Evolutionary conservation across 2,888 invertebrate genomes (phyloP).

Genomic region (Rhodophaea formosa): DNA sequence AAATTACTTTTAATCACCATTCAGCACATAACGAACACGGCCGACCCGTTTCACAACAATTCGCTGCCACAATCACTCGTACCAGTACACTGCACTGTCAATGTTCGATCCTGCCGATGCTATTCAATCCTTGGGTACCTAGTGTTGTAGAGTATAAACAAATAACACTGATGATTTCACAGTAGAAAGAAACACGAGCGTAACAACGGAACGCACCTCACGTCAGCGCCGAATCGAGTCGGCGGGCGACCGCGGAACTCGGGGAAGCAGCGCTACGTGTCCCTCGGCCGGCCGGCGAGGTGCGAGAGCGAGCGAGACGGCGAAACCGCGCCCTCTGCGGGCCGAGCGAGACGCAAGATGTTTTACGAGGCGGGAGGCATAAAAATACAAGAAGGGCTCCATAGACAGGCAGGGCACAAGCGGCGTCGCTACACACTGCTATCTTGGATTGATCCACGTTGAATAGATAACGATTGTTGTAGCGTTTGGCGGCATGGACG

Average conservation of each 20-base stretch:
- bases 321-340: constrained; percentile 15
- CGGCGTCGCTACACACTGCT: constrained; percentile 45
- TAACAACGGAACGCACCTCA: constrained; percentile 71
- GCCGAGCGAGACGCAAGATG: constrained; percentile 40
- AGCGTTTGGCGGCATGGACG: constrained; percentile 48
- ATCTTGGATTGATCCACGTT: constrained; percentile 62
- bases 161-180: constrained; percentile 72
- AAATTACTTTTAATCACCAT: constrained; percentile 78
- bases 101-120: constrained; percentile 54
- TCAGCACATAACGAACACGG: constrained; percentile 73
- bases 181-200: constrained; percentile 62
- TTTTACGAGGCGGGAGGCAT: constrained; percentile 57
- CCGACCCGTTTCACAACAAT: constrained; percentile 64
- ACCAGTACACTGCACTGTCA: constrained; percentile 59
- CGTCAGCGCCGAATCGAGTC: constrained; percentile 77
- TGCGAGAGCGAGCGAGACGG: constrained; percentile 53
- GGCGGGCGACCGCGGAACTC: constrained; percentile 75
- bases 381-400: constrained; percentile 70
- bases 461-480: constrained; percentile 62
- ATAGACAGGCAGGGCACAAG: constrained; percentile 46
- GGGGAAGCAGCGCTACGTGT: constrained; percentile 63
- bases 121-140: constrained; percentile 62
- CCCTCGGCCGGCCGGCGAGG: constrained; percentile 50
- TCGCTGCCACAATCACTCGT: constrained; percentile 56
- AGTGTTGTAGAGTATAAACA: constrained; percentile 67